Evolutionary conservation across 2,888 invertebrate species (phyloP), one percentile per base, ranked within the genome.

Genomic region (Mythimna vitellina): DNA sequence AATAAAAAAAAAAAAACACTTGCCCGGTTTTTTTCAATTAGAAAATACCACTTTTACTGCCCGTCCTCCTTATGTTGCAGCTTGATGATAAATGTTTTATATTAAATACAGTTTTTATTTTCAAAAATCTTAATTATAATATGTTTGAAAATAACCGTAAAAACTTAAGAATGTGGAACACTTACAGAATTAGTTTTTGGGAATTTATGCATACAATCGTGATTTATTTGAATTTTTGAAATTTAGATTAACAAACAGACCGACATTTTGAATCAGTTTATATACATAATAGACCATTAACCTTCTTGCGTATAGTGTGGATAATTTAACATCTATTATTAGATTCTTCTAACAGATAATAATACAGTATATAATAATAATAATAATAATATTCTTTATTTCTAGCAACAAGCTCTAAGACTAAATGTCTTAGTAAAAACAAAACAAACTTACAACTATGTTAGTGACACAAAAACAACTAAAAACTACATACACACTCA

Each of bases 1-100:
- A n/a, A n/a, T n/a, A n/a, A n/a, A n/a, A n/a, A n/a, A n/a, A n/a
- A n/a, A n/a, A n/a, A n/a, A n/a, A 8, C 8, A 35, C 35, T 35
- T 35, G 35, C 35, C 35, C 8, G 8, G 35, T 35, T 35, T 35
- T 42, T 0, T 42, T 32, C 0, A 49, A 3, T 1, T 65, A 65
- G 54, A 73, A 65, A 1, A 25, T 3, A n/a, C 3, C 1, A 0
- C 22, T 4, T 70, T 42, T 49, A 22, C 8, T 5, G 4, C 14
- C 4, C 4, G 29, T 14, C 46, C 79, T 61, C 61, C n/a, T 66
- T 62, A 14, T 38, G 61, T 72, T 53, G 20, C 3, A 65, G 17
- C 6, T 42, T 32, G 1, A 56, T 65, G 42, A 76, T 72, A 42
- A 42, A 71, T 78, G n/a, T 22, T 1, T 46, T 35, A 17, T 29